These are phyloP conservation scores for Rhagologus leucostigma DNA, from an alignment of 2,113 vertebrate species.

Conservation along the genomic window DNA sequence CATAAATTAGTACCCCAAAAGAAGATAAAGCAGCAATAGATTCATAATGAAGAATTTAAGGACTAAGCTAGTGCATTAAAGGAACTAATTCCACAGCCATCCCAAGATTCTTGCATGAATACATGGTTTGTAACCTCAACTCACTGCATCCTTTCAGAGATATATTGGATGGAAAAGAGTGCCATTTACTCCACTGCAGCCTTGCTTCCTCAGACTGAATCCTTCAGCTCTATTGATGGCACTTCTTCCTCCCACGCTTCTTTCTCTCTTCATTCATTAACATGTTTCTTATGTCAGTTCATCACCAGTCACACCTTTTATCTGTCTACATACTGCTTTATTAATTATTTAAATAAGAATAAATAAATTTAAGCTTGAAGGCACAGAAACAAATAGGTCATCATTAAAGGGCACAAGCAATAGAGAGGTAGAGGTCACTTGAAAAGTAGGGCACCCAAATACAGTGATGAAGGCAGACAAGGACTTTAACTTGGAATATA, in stretches of 20 bases:
- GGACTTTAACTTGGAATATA: neutral
- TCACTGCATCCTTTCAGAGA: neutral
- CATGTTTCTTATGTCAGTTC: neutral
- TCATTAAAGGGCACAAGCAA: neutral
- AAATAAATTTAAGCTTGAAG: neutral
- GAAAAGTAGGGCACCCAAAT: neutral
- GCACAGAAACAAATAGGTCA: neutral
- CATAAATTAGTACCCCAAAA: neutral
- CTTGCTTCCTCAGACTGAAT: neutral
- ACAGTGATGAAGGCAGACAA: neutral
- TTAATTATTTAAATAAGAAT: neutral
- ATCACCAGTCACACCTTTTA: neutral
- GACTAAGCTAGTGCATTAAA: neutral
- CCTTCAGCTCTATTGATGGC: neutral
- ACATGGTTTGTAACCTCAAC: neutral
- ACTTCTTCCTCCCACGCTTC: neutral
- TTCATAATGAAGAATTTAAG: neutral
- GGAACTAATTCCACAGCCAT: neutral
- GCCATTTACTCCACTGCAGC: neutral
- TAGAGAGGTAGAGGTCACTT: neutral
- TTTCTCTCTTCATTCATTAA: neutral
- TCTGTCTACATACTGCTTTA: neutral
- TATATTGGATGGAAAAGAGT: neutral
- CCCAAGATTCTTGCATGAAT: neutral
- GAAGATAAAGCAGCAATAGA: neutral